Evolutionary conservation across 1,140 invertebrate species (phyloP), one percentile per base, ranked within the genome.

Genomic region (Neotoxoptera formosana): DNA sequence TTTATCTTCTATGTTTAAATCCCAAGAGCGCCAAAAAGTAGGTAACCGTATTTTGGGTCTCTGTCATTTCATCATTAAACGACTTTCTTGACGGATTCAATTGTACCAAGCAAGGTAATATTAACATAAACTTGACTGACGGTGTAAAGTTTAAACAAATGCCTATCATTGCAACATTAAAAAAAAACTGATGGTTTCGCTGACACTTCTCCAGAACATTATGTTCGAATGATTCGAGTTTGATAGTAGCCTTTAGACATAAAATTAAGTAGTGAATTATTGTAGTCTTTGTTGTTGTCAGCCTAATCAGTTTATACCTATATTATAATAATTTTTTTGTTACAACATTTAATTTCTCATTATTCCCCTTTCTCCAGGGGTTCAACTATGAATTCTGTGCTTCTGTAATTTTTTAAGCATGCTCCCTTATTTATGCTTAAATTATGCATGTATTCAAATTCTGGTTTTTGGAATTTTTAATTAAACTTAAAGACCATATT

Each of bases 141-240:
- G 14, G 45, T 47, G 30, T 25, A 21, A 30, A 14, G 23, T 47
- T 86, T 86, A 86, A 86, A 47, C 11, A 86, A 47, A 47, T 23
- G 30, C n/a, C n/a, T n/a, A n/a, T 25, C 47, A 36, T 88, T 88
- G 86, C 86, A 34, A 88, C 1, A 88, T 88, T 51, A 88, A 88
- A 51, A 48, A 8, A 53, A 21, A 53, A 53, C 47, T 51, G 86
- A 51, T n/a, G 86, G 86, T 88, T 88, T 88, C 86, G 86, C 86
- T 88, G 51, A 88, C 86, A 88, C 47, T 88, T 34, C 86, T 88
- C 86, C 45, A 88, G 45, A 51, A n/a, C 60, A 67, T 30, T 30
- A 14, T 30, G 30, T n/a, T 67, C 11, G 60, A 25, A 67, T 67
- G 30, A 67, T 25, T 67, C 9, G 60, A 67, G 60, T 67, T 67